Conservation (phyloP, 2,113 vertebrate species). For the Turdus rufiventris region DNA sequence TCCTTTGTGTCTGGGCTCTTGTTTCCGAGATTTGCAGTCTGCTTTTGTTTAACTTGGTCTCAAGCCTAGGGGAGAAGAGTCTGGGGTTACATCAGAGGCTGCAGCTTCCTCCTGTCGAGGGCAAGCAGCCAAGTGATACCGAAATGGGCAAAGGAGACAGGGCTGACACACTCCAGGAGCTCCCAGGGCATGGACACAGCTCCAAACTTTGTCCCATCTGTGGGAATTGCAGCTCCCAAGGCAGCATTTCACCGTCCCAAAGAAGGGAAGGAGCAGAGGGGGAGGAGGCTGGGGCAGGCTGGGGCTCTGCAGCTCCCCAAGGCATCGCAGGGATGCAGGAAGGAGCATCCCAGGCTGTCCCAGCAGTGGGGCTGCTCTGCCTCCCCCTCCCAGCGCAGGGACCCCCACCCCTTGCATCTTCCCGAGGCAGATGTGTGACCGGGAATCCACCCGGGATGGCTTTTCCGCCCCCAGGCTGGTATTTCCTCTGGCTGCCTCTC, state of each 20-base stretch:
- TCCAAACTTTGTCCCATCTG: fast-evolving
- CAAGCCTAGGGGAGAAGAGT: background rate
- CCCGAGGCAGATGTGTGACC: background rate
- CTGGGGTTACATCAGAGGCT: background rate
- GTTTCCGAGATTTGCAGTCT: background rate
- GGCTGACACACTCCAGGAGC: background rate
- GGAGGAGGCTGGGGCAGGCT: background rate
- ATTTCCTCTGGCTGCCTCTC: constrained; percentile 21
- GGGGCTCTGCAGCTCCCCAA: fast-evolving
- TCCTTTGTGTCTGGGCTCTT: background rate
- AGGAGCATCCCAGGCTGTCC: background rate
- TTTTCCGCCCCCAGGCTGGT: background rate
- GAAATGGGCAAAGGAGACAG: fast-evolving
- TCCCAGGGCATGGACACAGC: background rate
- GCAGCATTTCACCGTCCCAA: background rate
- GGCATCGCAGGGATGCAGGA: fast-evolving
- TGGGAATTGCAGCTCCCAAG: background rate
- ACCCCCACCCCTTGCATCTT: background rate
- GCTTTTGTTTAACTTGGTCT: background rate
- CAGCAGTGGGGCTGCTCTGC: background rate
- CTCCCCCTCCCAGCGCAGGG: background rate
- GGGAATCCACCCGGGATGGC: background rate
- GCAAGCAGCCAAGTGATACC: background rate
- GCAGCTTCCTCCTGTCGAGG: background rate
- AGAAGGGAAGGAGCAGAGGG: background rate